Base-by-base conservation (phyloP, 2,888 invertebrate species). In the Agrilus cyanescens region DNA sequence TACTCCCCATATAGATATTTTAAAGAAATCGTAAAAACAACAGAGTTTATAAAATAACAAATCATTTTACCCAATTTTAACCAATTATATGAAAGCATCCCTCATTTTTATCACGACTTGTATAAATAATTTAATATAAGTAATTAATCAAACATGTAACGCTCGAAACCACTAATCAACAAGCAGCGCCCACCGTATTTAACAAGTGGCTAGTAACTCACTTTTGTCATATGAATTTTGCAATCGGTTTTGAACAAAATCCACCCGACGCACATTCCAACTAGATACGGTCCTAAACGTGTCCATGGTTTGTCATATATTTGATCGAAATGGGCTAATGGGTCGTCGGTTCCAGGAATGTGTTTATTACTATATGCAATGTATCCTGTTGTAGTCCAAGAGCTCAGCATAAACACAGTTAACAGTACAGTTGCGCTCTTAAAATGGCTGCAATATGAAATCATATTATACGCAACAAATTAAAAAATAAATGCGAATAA, bases 241-340 rank as follows among this genome's bases (percentile, higher is more conserved):
- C 85, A 78, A 60, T 86, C 81, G 18, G 83, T 86, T 66, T 85
- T 85, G 62, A 85, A 88, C 14, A 89, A 69, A 47, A 83, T 76
- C 80, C 87, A 89, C 0, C 88, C 88, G 0, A 82, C 80, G 13
- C 78, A 72, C 85, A 89, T 88, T 50, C 88, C 88, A 40, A 88
- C 80, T 2, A 88, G 69, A 62, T 88, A 89, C 0, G 88, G 88
- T 0, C 88, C 88, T 12, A 88, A 66, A 44, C 88, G 67, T 0
- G 88, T 88, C 86, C 88, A 89, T 1, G 88, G 88, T 64, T 88
- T 89, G 66, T 88, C 88, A 63, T 89, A 89, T 53, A 89, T 84
- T 69, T 87, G 85, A 65, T 89, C 88, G 62, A 89, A 89, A 39
- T 86, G 72, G 0, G 85, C 85, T 59, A 88, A 69, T 0, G 87